phyloP scores from a whole-genome alignment of 2,797 vertebrate genomes.

The Sorex maritimensis region DNA sequence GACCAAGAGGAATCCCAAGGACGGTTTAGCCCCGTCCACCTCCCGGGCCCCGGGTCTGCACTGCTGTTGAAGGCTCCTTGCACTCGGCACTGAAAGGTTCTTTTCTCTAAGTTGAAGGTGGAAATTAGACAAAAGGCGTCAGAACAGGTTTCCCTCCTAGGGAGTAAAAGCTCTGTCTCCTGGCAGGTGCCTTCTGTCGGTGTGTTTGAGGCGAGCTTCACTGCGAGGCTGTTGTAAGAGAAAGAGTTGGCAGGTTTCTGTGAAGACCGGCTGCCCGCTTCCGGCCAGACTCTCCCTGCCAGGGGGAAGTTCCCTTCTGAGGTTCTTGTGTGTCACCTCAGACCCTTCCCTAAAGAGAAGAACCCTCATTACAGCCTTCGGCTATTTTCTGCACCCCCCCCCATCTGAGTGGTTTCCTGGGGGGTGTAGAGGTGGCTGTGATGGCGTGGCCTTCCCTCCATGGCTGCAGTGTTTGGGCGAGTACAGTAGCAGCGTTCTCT shows the following conservation, averaged over 20 bases:
- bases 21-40: neutral
- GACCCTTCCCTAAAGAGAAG: constrained; percentile 45
- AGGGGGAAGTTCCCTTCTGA: constrained; percentile 1
- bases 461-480: neutral
- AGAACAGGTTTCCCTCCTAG: neutral
- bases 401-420: neutral
- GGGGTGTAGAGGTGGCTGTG: neutral
- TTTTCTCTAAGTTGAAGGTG: constrained; percentile 52
- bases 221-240: neutral
- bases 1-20: neutral
- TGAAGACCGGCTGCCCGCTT: neutral
- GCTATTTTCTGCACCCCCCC: neutral
- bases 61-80: neutral
- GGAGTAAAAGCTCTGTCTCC: neutral
- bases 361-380: neutral
- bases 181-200: neutral
- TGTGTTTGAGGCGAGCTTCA: neutral
- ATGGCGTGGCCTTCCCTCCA: neutral
- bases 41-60: neutral
- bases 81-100: neutral
- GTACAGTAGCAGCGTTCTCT: constrained; percentile 5
- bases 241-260: neutral
- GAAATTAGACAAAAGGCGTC: constrained; percentile 15
- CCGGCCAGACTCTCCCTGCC: neutral
- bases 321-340: neutral